Evolutionary conservation across 2,113 vertebrate genomes (phyloP).

Genomic region (Dryoscopus gambensis): DNA sequence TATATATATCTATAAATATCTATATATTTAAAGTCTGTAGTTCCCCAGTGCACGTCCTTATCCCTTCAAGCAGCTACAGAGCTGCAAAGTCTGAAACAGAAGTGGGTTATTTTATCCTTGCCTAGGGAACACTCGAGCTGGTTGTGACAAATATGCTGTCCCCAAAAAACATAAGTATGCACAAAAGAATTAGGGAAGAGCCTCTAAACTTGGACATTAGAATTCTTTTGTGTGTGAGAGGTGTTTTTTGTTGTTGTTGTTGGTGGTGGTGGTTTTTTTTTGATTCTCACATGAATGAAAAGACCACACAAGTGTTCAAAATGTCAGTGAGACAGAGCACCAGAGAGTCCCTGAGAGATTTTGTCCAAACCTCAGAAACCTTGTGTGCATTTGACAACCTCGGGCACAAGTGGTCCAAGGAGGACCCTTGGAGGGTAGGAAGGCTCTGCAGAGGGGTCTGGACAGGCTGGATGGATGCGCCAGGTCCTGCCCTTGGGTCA

Average conservation of each 20-base stretch:
- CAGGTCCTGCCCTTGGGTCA: neutral
- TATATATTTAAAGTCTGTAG: neutral
- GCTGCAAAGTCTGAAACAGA: neutral
- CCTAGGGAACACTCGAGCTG: neutral
- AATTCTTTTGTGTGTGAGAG: neutral
- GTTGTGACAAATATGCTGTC: neutral
- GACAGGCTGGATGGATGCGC: neutral
- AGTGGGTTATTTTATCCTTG: neutral
- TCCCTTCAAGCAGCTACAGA: neutral
- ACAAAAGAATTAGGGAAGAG: neutral
- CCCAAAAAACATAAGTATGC: neutral
- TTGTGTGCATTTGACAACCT: fast-evolving
- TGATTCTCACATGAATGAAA: neutral
- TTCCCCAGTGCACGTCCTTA: neutral
- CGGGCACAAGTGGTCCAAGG: neutral
- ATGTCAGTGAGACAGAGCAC: neutral
- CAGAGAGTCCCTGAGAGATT: neutral
- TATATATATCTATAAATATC: neutral
- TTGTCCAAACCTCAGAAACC: neutral
- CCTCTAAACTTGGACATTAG: neutral
- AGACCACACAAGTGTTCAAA: neutral
- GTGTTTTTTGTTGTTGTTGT: neutral
- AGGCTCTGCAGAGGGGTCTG: neutral
- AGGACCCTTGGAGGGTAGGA: neutral
- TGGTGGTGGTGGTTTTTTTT: too few relatives aligned